phyloP scores from a whole-genome alignment of 2,113 vertebrate species.

The Boleophthalmus pectinirostris region DNA sequence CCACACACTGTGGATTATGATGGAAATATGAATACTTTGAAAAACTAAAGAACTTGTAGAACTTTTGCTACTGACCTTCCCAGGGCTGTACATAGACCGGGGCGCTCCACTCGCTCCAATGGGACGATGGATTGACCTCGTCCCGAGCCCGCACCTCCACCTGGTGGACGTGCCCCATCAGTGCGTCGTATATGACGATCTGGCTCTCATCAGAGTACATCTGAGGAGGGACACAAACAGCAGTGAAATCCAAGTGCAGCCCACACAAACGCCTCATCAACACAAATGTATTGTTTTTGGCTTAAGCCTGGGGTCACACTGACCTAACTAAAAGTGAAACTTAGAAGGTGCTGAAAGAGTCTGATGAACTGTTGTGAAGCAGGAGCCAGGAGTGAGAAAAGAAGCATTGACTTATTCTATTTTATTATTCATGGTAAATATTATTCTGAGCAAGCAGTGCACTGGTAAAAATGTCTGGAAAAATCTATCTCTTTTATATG shows the following conservation, averaged over 20 bases:
- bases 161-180: slow-evolving; percentile 69
- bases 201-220: slow-evolving; percentile 39
- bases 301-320: background rate
- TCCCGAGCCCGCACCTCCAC: slow-evolving; percentile 75
- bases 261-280: background rate
- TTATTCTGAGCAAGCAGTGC: background rate
- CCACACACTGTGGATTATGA: too few species aligned
- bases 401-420: background rate
- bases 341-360: slow-evolving; percentile 2
- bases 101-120: slow-evolving; percentile 80
- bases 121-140: slow-evolving; percentile 60
- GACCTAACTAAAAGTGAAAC: background rate
- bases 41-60: too few species aligned
- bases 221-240: slow-evolving; percentile 46
- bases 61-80: slow-evolving; percentile 57
- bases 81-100: slow-evolving; percentile 59
- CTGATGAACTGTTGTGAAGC: slow-evolving; percentile 3
- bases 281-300: background rate
- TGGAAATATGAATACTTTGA: too few species aligned
- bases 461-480: background rate
- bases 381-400: background rate
- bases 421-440: background rate
- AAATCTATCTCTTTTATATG: background rate
- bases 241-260: background rate
- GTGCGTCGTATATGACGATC: slow-evolving; percentile 61